Conservation (phyloP, 2,113 vertebrate species). For the Aleadryas rufinucha region DNA sequence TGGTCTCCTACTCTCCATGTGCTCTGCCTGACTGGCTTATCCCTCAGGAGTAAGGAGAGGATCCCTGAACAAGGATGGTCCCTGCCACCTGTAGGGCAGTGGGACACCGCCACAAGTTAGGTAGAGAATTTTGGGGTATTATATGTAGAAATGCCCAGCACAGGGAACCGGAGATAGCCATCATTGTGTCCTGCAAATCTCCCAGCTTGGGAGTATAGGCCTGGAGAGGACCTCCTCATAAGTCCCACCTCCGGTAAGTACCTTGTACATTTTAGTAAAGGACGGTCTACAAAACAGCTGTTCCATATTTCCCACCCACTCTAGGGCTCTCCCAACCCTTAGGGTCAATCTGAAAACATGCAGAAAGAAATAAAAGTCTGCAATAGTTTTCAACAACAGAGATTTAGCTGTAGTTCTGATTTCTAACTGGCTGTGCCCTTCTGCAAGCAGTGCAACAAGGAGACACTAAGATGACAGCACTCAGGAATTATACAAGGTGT, state of each 20-base stretch:
- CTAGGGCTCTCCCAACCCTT: not conserved
- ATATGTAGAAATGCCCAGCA: not conserved
- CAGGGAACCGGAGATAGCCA: not conserved
- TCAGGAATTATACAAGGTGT: not conserved
- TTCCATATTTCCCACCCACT: not conserved
- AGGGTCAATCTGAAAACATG: not conserved
- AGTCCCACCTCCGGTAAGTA: not conserved
- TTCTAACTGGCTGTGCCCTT: not conserved
- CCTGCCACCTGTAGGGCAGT: not conserved
- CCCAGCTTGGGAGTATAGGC: not conserved
- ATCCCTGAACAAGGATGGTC: not conserved
- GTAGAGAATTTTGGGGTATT: not conserved
- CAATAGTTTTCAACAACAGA: not conserved
- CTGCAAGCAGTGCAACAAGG: not conserved
- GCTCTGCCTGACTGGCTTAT: not conserved
- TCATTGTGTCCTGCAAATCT: not conserved
- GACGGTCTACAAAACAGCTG: not conserved
- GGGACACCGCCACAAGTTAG: not conserved
- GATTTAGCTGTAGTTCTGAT: not conserved
- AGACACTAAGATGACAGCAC: not conserved
- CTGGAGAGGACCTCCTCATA: not conserved
- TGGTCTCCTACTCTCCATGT: not conserved
- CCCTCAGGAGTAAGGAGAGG: not conserved
- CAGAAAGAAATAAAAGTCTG: not conserved
- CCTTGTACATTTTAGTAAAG: not conserved